Percentiles rank a stretch among this genome's conserved stretches.
These are phyloP conservation scores for Pasiphila rectangulata DNA, from an alignment of 2,888 invertebrate species.

Conservation along the genomic window DNA sequence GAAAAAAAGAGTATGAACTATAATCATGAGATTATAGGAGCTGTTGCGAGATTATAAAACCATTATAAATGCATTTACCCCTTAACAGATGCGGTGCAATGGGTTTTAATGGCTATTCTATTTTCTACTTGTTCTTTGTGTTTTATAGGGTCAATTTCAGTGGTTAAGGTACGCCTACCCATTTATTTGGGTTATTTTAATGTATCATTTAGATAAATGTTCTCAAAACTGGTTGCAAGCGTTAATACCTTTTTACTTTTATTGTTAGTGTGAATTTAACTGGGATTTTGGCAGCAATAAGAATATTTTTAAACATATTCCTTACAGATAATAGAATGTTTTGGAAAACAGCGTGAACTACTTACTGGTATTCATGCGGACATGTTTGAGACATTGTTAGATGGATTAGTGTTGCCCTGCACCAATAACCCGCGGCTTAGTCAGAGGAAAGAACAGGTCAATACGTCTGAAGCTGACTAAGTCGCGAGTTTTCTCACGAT, in stretches of 20 bases:
- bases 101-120: conserved; percentile 53
- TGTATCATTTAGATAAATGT: conserved; percentile 1
- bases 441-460: too few relatives aligned
- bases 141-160: conserved; percentile 9
- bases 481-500: too few relatives aligned
- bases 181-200: conserved; percentile 1
- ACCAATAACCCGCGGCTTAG: too few relatives aligned
- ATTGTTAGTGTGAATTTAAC: background rate
- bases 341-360: too few relatives aligned
- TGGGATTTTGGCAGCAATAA: background rate
- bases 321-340: too few relatives aligned
- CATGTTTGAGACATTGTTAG: too few relatives aligned
- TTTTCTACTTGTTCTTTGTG: conserved; percentile 25
- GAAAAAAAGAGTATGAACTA: conserved; percentile 67
- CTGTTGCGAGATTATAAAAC: conserved; percentile 60
- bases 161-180: conserved; percentile 9
- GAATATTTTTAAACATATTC: too few relatives aligned
- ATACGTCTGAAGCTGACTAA: too few relatives aligned
- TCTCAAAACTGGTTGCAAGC: conserved; percentile 10
- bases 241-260: conserved; percentile 6
- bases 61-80: conserved; percentile 76
- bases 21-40: conserved; percentile 74
- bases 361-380: too few relatives aligned
- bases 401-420: too few relatives aligned
- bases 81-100: conserved; percentile 56